phyloP scores from a whole-genome alignment of 2,888 invertebrate genomes.

The Thyatira batis region DNA sequence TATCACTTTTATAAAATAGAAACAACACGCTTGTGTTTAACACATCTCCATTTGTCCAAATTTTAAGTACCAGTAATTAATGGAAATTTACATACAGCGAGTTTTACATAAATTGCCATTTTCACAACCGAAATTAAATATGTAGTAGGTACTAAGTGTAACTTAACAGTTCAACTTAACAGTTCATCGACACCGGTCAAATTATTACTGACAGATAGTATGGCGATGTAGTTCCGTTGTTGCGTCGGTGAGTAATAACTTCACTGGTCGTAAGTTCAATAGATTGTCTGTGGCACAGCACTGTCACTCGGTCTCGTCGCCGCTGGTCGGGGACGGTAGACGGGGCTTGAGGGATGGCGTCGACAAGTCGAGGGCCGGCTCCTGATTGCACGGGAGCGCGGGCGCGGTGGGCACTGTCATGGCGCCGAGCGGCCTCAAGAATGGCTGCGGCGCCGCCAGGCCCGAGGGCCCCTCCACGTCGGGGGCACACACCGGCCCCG shows the following conservation, averaged over 20 bases:
- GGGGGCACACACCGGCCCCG: slow-evolving; percentile 29
- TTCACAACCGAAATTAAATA: slow-evolving; percentile 83
- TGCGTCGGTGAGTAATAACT: slow-evolving; percentile 52
- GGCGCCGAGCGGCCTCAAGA: slow-evolving; percentile 27
- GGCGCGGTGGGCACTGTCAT: slow-evolving; percentile 18
- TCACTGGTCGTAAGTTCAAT: slow-evolving; percentile 42
- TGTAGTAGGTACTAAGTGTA: slow-evolving; percentile 64
- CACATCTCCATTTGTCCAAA: slow-evolving; percentile 70
- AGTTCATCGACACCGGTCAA: slow-evolving; percentile 54
- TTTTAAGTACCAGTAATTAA: slow-evolving; percentile 70
- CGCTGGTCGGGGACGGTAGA: slow-evolving; percentile 36
- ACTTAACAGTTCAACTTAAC: slow-evolving; percentile 62
- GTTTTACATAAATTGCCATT: slow-evolving; percentile 80
- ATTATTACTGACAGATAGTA: slow-evolving; percentile 50
- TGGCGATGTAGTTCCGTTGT: slow-evolving; percentile 12
- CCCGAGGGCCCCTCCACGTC: slow-evolving; percentile 28
- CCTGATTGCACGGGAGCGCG: slow-evolving; percentile 25
- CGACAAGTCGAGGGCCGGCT: slow-evolving; percentile 68
- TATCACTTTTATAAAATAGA: slow-evolving; percentile 65
- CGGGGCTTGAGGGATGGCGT: slow-evolving; percentile 49
- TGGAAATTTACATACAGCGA: slow-evolving; percentile 74
- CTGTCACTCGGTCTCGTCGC: slow-evolving; percentile 67
- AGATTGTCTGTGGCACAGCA: slow-evolving; percentile 69
- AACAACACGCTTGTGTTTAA: slow-evolving; percentile 75
- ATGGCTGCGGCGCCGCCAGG: slow-evolving; percentile 27